A percentile compares a stretch with the other conserved stretches of the same genome.
Conservation (phyloP, 2,888 invertebrate genomes). For the Phytoseiulus persimilis region DNA sequence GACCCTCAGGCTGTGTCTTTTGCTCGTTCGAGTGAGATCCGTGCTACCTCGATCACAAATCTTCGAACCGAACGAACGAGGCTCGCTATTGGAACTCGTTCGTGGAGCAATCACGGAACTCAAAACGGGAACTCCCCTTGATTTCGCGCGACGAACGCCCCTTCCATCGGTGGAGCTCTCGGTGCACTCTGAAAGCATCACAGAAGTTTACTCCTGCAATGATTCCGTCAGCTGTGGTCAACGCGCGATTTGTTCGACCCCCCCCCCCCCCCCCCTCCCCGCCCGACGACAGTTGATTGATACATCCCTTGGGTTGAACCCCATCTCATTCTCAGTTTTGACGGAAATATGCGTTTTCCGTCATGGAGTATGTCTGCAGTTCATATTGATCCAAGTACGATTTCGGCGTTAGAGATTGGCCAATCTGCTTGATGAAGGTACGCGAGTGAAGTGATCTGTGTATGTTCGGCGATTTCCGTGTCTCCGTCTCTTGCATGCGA, state of each 20-base stretch:
- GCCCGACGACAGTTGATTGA: too few species aligned
- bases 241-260: neutral
- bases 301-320: too few species aligned
- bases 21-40: too few species aligned
- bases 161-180: neutral
- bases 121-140: neutral
- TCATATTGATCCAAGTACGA: neutral
- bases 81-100: too few species aligned
- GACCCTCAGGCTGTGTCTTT: too few species aligned
- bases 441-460: neutral
- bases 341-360: too few species aligned
- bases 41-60: too few species aligned
- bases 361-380: neutral
- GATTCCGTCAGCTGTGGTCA: neutral
- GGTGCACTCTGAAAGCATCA: neutral
- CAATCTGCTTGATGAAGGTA: neutral
- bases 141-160: neutral
- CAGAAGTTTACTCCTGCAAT: neutral
- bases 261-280: too few species aligned
- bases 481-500: neutral
- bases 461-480: neutral
- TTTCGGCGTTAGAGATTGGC: neutral
- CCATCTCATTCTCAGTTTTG: too few species aligned
- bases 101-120: neutral
- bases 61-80: too few species aligned